Conservation (phyloP, 2,113 vertebrate genomes). For the Peucedramus taeniatus region DNA sequence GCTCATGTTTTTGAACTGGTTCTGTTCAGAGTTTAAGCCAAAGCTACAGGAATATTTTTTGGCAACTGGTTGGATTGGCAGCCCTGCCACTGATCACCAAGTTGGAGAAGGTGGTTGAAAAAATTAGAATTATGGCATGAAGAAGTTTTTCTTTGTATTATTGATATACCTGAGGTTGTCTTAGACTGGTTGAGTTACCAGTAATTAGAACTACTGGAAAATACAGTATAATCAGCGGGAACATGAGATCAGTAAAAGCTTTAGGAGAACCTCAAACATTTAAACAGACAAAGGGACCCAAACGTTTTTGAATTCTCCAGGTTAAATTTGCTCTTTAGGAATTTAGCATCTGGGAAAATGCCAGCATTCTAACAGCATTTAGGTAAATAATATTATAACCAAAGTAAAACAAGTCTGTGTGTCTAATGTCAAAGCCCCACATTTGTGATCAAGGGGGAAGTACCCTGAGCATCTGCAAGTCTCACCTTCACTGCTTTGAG, state of each 20-base stretch:
- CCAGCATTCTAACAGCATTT: not conserved
- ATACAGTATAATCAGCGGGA: not conserved
- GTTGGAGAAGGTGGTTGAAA: not conserved
- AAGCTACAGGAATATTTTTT: not conserved
- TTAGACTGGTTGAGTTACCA: not conserved
- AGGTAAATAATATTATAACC: not conserved
- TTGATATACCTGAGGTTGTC: not conserved
- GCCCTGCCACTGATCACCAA: not conserved
- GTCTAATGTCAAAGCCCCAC: not conserved
- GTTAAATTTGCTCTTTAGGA: not conserved
- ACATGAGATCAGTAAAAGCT: fast-evolving
- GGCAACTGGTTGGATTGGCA: not conserved
- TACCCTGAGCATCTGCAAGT: not conserved
- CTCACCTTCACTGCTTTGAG: not conserved
- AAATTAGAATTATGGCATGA: not conserved
- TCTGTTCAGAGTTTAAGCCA: not conserved
- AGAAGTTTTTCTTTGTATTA: not conserved
- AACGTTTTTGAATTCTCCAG: not conserved
- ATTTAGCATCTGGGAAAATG: not conserved
- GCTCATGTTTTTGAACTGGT: not conserved
- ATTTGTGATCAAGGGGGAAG: not conserved
- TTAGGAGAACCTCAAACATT: not conserved
- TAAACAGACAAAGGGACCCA: not conserved
- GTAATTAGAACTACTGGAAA: not conserved
- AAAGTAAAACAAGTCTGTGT: not conserved